Evolutionary conservation across 2,888 invertebrate species (phyloP).

Genomic region (Chaitophorus viminalis): DNA sequence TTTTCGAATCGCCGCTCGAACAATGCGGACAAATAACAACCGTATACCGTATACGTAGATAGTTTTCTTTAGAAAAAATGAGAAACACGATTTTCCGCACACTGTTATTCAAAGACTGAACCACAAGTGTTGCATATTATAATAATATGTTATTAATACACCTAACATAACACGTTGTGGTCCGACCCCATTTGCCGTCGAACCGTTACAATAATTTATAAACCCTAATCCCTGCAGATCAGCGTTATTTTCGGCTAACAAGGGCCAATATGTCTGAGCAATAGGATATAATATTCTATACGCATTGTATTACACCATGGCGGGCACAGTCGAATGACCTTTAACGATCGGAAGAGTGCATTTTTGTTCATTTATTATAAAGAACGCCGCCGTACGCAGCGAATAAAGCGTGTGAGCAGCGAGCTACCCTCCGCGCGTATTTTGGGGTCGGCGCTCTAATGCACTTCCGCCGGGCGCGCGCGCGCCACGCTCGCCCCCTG

Average conservation of each 20-base stretch:
- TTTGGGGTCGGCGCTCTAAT: conserved; percentile 49
- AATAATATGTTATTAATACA: no score
- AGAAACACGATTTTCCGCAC: no score
- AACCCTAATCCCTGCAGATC: neutral
- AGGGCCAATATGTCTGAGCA: neutral
- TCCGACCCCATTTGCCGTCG: neutral
- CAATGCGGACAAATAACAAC: neutral
- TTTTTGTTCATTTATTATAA: conserved; percentile 43
- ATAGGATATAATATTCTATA: no score
- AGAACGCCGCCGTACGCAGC: neutral
- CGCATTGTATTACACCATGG: neutral
- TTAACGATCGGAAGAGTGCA: conserved; percentile 60
- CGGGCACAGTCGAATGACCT: conserved; percentile 28
- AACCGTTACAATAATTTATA: neutral
- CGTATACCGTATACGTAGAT: no score
- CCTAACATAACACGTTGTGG: neutral
- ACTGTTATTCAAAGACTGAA: no score
- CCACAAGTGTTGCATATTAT: no score
- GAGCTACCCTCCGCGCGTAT: conserved; percentile 31
- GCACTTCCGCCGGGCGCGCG: conserved; percentile 16
- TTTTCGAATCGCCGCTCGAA: neutral
- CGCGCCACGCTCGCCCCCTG: conserved; percentile 3
- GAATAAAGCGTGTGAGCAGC: neutral
- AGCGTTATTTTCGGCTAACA: neutral
- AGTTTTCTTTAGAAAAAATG: no score